These are phyloP conservation scores for Galleria mellonella DNA, from an alignment of 1,140 invertebrate species.

Conservation along the genomic window DNA sequence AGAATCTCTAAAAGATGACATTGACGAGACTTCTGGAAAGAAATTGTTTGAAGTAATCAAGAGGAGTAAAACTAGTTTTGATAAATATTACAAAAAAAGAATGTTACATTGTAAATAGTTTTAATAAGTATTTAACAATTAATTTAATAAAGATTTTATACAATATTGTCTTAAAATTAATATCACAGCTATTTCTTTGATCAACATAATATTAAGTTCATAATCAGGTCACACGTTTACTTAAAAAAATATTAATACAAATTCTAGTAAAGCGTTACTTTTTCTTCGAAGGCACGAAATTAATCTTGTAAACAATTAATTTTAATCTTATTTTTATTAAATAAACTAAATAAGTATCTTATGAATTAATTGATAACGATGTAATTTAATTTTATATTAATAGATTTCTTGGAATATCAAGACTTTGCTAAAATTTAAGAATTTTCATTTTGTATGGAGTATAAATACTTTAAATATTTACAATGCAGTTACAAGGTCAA, in stretches of 20 bases:
- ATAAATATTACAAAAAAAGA: conserved; percentile 52
- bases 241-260: neutral
- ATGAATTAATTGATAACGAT: too few relatives aligned
- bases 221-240: conserved; percentile 1
- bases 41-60: conserved; percentile 52
- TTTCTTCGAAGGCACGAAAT: too few relatives aligned
- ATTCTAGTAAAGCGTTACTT: neutral
- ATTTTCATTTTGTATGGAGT: too few relatives aligned
- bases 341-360: too few relatives aligned
- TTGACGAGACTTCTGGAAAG: conserved; percentile 58
- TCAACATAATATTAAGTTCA: conserved; percentile 11
- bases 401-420: too few relatives aligned
- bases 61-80: conserved; percentile 51
- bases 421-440: too few relatives aligned
- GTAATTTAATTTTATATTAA: too few relatives aligned
- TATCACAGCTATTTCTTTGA: conserved; percentile 36
- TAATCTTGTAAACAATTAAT: too few relatives aligned
- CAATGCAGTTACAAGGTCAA: too few relatives aligned
- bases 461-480: too few relatives aligned
- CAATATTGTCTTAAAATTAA: conserved; percentile 13
- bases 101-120: conserved; percentile 26
- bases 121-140: conserved; percentile 3
- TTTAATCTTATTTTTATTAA: too few relatives aligned
- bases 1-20: conserved; percentile 51
- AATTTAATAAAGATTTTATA: neutral